Conservation (phyloP, 2,888 invertebrate species). For the Ophion ellenae region DNA sequence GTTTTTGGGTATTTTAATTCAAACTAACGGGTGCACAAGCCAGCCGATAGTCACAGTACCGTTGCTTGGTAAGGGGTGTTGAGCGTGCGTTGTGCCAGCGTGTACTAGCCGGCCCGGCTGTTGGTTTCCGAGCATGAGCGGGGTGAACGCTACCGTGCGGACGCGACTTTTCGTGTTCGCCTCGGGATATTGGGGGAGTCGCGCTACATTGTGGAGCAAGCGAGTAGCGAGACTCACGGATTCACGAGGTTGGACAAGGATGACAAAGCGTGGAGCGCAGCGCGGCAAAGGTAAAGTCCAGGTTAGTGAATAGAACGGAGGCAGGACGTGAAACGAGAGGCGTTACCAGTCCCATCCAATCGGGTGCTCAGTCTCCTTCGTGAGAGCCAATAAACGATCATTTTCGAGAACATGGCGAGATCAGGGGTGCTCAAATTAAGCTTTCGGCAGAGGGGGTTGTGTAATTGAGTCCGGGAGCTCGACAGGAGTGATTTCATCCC, state of each 20-base stretch:
- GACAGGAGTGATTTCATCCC: slow-evolving; percentile 59
- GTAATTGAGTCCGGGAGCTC: slow-evolving; percentile 65
- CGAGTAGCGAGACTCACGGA: slow-evolving; percentile 51
- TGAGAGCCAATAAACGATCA: slow-evolving; percentile 73
- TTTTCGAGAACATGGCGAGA: slow-evolving; percentile 80
- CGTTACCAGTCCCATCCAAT: slow-evolving; percentile 76
- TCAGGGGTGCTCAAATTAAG: slow-evolving; percentile 79
- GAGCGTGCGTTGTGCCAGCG: slow-evolving; percentile 80
- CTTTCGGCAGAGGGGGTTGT: slow-evolving; percentile 48
- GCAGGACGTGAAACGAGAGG: slow-evolving; percentile 70
- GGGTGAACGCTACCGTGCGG: slow-evolving; percentile 72
- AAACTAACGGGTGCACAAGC: not conserved
- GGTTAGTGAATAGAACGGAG: slow-evolving; percentile 56
- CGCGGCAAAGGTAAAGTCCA: slow-evolving; percentile 33
- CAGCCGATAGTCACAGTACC: slow-evolving; percentile 5
- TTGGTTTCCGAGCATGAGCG: slow-evolving; percentile 72
- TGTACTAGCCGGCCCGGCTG: slow-evolving; percentile 78
- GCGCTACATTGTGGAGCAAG: slow-evolving; percentile 29
- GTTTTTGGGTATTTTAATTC: too few relatives aligned
- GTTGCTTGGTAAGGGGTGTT: slow-evolving; percentile 59
- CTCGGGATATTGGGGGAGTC: slow-evolving; percentile 61
- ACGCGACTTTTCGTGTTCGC: slow-evolving; percentile 55
- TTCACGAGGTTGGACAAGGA: slow-evolving; percentile 51
- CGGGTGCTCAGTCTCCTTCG: slow-evolving; percentile 41
- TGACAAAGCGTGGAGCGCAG: slow-evolving; percentile 16